Percentiles rank a stretch among this genome's conserved stretches.
These are phyloP conservation scores for Anolis sagrei DNA, from an alignment of 2,113 vertebrate genomes.

Conservation along the genomic window DNA sequence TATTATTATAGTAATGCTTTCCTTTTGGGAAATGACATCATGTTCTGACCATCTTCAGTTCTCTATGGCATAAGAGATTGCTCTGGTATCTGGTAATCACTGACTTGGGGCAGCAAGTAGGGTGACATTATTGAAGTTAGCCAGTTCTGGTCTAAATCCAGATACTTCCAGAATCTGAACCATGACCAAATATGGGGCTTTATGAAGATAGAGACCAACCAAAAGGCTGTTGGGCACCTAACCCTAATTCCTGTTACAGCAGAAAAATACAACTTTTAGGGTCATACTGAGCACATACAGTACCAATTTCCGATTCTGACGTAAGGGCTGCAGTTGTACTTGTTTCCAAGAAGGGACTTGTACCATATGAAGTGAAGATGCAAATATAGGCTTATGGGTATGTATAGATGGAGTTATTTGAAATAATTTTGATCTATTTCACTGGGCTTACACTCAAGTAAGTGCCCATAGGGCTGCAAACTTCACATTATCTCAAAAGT, in stretches of 20 bases:
- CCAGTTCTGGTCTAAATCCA: background rate
- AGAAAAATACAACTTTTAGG: background rate
- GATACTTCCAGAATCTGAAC: background rate
- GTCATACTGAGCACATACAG: background rate
- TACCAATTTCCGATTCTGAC: background rate
- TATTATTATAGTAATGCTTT: too few relatives aligned
- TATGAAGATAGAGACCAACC: background rate
- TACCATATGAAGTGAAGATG: background rate
- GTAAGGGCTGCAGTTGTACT: background rate
- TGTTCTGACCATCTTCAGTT: too few relatives aligned
- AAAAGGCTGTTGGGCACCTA: background rate
- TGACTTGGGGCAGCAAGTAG: too few relatives aligned
- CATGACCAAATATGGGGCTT: too few relatives aligned
- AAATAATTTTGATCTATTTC: background rate
- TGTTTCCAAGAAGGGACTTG: background rate
- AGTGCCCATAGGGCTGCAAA: background rate
- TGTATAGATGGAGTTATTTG: background rate
- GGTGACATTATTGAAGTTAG: too few relatives aligned
- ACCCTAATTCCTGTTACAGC: background rate
- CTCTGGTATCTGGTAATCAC: too few relatives aligned
- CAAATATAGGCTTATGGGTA: background rate
- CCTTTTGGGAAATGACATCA: too few relatives aligned
- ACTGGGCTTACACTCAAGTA: background rate
- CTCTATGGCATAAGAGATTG: too few relatives aligned
- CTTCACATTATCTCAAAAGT: background rate